Percentiles rank a stretch among this genome's conserved stretches.
Conservation (phyloP, 2,797 vertebrate genomes). For the Distichodus sexfasciatus region DNA sequence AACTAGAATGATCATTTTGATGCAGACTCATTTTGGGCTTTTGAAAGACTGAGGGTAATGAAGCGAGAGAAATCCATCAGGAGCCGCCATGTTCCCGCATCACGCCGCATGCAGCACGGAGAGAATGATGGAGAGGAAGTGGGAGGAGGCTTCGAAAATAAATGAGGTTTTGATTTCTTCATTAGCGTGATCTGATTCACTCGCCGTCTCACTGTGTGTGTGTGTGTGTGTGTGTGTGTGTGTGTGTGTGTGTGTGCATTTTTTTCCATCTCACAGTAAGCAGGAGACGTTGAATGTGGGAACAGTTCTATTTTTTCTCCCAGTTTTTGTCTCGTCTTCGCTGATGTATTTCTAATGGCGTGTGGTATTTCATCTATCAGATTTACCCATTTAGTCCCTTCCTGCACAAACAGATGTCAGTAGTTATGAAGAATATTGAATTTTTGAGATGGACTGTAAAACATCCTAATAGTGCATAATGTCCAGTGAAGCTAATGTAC, state of each 20-base stretch:
- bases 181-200: slow-evolving; percentile 52
- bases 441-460: slow-evolving; percentile 3
- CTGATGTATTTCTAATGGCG: slow-evolving; percentile 19
- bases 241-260: neutral
- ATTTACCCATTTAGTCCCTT: neutral
- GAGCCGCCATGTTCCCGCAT: slow-evolving; percentile 60
- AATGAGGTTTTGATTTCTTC: slow-evolving; percentile 64
- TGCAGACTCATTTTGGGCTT: slow-evolving; percentile 40
- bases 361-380: neutral
- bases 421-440: slow-evolving; percentile 34
- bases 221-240: slow-evolving; percentile 10
- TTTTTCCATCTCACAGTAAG: neutral
- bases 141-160: slow-evolving; percentile 60
- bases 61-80: slow-evolving; percentile 63
- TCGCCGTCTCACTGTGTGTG: slow-evolving; percentile 45
- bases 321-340: too few species aligned
- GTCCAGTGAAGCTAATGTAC: too few species aligned
- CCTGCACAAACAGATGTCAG: neutral
- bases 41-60: slow-evolving; percentile 65
- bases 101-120: slow-evolving; percentile 39
- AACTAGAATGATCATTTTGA: slow-evolving; percentile 9
- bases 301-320: too few species aligned
- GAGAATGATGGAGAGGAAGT: slow-evolving; percentile 43
- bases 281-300: neutral
- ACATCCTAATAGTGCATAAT: too few species aligned